Conservation (phyloP, 2,888 invertebrate genomes). For the Phoenoteleia sp. region DNA sequence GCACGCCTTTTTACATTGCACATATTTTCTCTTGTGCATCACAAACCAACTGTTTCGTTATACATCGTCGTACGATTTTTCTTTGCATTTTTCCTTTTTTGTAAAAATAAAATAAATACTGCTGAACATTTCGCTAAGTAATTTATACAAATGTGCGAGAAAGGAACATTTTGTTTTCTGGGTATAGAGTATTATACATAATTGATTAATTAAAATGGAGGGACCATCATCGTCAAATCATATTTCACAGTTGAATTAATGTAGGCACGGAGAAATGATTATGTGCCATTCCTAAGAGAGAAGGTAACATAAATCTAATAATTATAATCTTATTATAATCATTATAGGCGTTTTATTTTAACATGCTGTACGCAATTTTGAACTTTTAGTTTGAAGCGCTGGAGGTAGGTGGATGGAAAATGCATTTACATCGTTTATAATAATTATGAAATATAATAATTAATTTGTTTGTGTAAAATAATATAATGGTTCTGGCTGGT, state of each 20-base stretch:
- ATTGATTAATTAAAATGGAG: no score
- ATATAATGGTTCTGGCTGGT: background rate
- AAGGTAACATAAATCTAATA: no score
- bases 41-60: conserved; percentile 31
- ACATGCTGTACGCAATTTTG: background rate
- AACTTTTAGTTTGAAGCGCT: background rate
- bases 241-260: background rate
- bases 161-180: no score
- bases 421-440: conserved; percentile 3
- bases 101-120: conserved; percentile 17
- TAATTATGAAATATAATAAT: conserved; percentile 12
- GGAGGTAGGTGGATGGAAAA: background rate
- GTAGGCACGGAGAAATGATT: no score
- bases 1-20: conserved; percentile 75
- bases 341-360: conserved; percentile 1
- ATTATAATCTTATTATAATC: conserved; percentile 13
- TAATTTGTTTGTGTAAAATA: conserved; percentile 6
- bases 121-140: no score
- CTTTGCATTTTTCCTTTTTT: conserved; percentile 1
- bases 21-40: conserved; percentile 30
- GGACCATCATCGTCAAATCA: no score
- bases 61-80: background rate
- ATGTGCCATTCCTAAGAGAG: no score
- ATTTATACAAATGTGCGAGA: no score
- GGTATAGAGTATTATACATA: no score